Conservation (phyloP, 1,140 invertebrate species). For the Conus betulinus region DNA sequence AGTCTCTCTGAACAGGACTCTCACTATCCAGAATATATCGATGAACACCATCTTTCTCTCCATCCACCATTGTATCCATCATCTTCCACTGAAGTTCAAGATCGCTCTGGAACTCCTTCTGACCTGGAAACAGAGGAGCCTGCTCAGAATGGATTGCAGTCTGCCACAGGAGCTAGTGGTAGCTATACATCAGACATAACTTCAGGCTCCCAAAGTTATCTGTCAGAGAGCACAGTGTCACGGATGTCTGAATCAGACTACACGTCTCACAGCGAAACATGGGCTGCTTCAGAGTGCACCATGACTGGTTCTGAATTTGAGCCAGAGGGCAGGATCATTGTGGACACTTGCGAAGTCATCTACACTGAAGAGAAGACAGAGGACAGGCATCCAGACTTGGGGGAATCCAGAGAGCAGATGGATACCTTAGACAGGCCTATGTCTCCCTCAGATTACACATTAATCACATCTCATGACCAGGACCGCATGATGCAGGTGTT, state of each 20-base stretch:
- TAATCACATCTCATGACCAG: slow-evolving; percentile 51
- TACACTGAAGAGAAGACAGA: slow-evolving; percentile 68
- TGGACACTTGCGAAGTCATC: slow-evolving; percentile 68
- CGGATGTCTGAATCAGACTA: slow-evolving; percentile 38
- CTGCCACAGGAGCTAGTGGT: not conserved
- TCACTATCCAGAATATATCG: slow-evolving; percentile 19
- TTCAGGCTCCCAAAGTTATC: slow-evolving; percentile 25
- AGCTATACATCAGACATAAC: slow-evolving; percentile 30
- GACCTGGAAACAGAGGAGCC: slow-evolving; percentile 45
- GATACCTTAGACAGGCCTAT: slow-evolving; percentile 53
- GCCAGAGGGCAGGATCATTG: slow-evolving; percentile 60
- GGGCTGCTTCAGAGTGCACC: slow-evolving; percentile 46
- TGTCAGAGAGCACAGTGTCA: slow-evolving; percentile 31
- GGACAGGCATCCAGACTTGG: slow-evolving; percentile 22
- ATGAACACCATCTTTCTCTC: slow-evolving; percentile 41
- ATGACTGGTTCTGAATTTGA: slow-evolving; percentile 48
- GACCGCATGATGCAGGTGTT: slow-evolving; percentile 32
- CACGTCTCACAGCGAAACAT: slow-evolving; percentile 42
- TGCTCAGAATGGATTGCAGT: slow-evolving; percentile 8
- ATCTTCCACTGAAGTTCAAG: slow-evolving; percentile 57
- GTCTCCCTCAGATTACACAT: slow-evolving; percentile 62
- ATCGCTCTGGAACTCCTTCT: slow-evolving; percentile 52
- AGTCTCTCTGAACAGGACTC: slow-evolving; percentile 16
- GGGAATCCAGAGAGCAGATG: slow-evolving; percentile 19
- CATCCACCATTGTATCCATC: slow-evolving; percentile 50